These are phyloP conservation scores for Eurypyga helias DNA, from an alignment of 2,113 vertebrate species.

Conservation along the genomic window DNA sequence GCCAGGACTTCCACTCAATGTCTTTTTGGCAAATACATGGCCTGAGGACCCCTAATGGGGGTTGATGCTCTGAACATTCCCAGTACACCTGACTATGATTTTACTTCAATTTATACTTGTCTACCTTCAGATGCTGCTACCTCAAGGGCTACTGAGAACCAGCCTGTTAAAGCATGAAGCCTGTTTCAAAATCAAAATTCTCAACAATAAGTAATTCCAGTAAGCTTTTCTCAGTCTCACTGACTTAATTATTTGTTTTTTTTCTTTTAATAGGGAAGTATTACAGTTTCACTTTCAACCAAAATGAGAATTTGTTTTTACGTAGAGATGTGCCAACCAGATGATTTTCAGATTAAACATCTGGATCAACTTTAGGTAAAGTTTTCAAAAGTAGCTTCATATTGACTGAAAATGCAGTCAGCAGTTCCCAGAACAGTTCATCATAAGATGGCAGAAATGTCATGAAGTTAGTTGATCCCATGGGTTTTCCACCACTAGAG, in stretches of 20 bases:
- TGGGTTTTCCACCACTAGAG: not conserved
- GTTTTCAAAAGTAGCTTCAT: not conserved
- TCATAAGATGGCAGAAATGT: not conserved
- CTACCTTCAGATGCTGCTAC: not conserved
- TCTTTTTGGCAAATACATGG: not conserved
- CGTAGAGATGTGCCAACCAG: not conserved
- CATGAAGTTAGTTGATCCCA: not conserved
- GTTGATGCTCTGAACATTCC: not conserved
- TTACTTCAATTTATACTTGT: not conserved
- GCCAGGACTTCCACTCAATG: not conserved
- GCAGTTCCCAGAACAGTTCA: not conserved
- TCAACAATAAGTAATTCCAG: not conserved
- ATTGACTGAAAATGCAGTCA: not conserved
- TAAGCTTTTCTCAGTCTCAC: not conserved
- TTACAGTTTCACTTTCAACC: not conserved
- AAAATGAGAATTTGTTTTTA: not conserved
- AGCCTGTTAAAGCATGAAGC: not conserved
- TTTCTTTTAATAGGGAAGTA: not conserved
- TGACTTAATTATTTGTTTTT: not conserved
- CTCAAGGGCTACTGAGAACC: not conserved
- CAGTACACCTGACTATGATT: not conserved
- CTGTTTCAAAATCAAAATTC: not conserved
- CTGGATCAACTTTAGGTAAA: not conserved
- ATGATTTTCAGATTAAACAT: not conserved
- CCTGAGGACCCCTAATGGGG: not conserved